Evolutionary conservation across 2,797 vertebrate genomes (phyloP), one percentile per base, ranked within the genome.

Genomic region (Hapalemur alaotrensis): DNA sequence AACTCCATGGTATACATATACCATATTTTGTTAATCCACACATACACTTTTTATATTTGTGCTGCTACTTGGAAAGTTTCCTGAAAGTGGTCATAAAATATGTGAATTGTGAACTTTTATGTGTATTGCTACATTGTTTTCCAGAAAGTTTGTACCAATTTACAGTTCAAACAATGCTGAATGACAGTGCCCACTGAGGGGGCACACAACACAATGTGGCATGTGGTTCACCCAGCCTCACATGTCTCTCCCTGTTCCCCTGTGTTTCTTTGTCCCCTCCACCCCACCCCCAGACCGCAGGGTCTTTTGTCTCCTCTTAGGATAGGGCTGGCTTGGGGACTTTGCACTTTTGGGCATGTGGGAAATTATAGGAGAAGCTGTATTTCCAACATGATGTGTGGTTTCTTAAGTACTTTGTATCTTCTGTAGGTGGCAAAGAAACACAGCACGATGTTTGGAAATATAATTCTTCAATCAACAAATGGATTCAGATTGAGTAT

Each of bases 361-460:
- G 48, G 30, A 86, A 91, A 63, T 82, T 54, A n/a, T 52, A 38
- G 35, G 67, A 76, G 57, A 85, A 63, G 43, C 65, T 90, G 3
- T 67, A 63, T 92, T 85, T 88, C 65, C 83, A 52, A 65, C 35
- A 48, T 14, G 28, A 22, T 46, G 25, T 3, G 5, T 25, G 5
- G 41, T 35, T 76, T 93, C 54, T 93, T 48, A 69, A 81, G 73
- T 50, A n/a, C 41, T 90, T 32, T 61, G 0, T 83, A 2, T 98
- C 50, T 78, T 20, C 95, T 97, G 30, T 96, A 99, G 99, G 99
- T 98, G 99, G 99, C 89, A 99, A 99, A 98, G 99, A 99, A 98
- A 99, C 99, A 65, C 99, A 99, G 91, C 99, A 99, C 0, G 99
- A 99, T 70, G 99, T 99, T 25, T 99, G 99, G 99, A 99, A 99